Base-by-base conservation (phyloP, 2,797 vertebrate species). In the Perodicticus potto region DNA sequence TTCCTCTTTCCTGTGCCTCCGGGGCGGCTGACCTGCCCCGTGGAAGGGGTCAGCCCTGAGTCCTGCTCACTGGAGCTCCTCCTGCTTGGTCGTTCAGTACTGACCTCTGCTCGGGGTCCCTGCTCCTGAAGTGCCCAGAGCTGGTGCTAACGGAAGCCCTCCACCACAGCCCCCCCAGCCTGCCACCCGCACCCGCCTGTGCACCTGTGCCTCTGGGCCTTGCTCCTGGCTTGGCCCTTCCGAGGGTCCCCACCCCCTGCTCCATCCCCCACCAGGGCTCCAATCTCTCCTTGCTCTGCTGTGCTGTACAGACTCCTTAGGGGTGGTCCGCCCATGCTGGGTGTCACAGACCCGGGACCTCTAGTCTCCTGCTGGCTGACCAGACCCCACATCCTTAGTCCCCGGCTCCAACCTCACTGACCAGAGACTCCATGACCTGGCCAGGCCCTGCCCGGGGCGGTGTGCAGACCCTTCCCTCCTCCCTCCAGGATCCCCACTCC, bases 201-300 rank as follows among this genome's bases (percentile, higher is more conserved):
- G 11, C 25, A 43, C 5, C 49, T 25, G 88, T 34, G 34, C 27
- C 8, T 23, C n/a, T 17, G 45, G 32, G 61, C 14, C 4, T 23
- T 11, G 22, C 22, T 77, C 43, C 25, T 57, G 27, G 8, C 49
- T 55, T 34, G 88, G 45, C 22, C 20, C 49, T 57, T 57, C 53
- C 2, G 1, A 40, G 32, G 19, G 22, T 34, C n/a, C 22, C 6
- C 1, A 1, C 43, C 11, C 1, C n/a, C 32, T 20, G 7, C 6
- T 27, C 2, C 27, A 23, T 2, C 37, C 25, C n/a, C 2, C 45
- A 12, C 61, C 9, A 22, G 40, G 29, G 16, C 25, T 61, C 27
- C 37, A 27, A 2, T 7, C 20, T 40, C 14, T 7, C 29, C 0
- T 37, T 19, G 27, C 2, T 27, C 43, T 57, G 20, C 20, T 32